These are phyloP conservation scores for Odontophorus gujanensis DNA, from an alignment of 2,113 vertebrate species.

Conservation along the genomic window DNA sequence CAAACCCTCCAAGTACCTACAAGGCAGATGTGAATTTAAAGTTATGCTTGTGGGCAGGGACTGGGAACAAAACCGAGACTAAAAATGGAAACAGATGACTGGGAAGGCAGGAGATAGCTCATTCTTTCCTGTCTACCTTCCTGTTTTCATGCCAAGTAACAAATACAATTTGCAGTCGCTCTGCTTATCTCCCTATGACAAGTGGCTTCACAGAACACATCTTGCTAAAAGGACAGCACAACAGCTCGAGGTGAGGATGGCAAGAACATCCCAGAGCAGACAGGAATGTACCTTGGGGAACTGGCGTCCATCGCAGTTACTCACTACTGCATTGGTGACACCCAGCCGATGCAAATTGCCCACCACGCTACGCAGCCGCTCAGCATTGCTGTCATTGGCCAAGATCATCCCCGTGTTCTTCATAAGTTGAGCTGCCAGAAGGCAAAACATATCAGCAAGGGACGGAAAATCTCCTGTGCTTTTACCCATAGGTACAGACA, in stretches of 20 bases:
- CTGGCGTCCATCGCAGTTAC: constrained; percentile 93
- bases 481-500: not conserved
- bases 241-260: not conserved
- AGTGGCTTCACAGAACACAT: not conserved
- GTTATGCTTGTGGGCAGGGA: rapidly evolving
- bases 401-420: constrained; percentile 94
- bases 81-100: not conserved
- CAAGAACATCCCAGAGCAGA: not conserved
- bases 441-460: not conserved
- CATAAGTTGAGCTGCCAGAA: constrained; percentile 91
- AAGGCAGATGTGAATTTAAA: not conserved
- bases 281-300: constrained; percentile 87
- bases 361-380: constrained; percentile 91
- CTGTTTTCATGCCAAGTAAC: not conserved
- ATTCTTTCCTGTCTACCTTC: not conserved
- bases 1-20: constrained; percentile 94
- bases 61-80: not conserved
- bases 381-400: constrained; percentile 90
- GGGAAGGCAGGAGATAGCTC: not conserved
- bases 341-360: constrained; percentile 96
- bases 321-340: constrained; percentile 90
- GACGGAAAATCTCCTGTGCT: not conserved
- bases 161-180: not conserved
- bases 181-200: not conserved
- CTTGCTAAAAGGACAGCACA: not conserved